Base-by-base conservation (phyloP, 2,888 invertebrate species). In the Pteria penguin region DNA sequence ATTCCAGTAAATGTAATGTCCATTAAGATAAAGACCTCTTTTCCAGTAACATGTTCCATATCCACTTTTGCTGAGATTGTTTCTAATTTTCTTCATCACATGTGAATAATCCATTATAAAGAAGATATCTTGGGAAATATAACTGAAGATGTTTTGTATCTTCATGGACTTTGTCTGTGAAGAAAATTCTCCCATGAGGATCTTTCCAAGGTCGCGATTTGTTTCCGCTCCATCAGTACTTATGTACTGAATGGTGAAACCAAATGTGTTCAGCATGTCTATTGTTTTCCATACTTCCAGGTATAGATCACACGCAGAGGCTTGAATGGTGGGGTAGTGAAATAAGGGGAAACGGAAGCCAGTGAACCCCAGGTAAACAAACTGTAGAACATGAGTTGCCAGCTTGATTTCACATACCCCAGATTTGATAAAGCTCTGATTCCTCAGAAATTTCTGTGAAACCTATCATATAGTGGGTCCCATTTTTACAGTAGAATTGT, bases 91-190 rank as follows among this genome's bases (percentile, higher is more conserved):
- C 29, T 75, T 75, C 52, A 75, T 58, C 2, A 70, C 29, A 57
- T 69, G 75, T 22, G 75, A 75, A 62, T 63, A 69, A 27, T 75
- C 75, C 75, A 75, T 75, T 22, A 75, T 75, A 26, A 75, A 70
- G 62, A 57, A 70, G 24, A 70, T 57, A 8, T 57, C 18, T 2
- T 68, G 22, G 27, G 32, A 3, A n/a, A 4, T 26, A 1, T 33
- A 18, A 5, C 24, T 52, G 52, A 66, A 73, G 5, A 73, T 66
- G 31, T 67, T 73, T 14, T 60, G 14, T 2, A 73, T 58, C 24
- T 52, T 73, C 61, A 67, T 67, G n/a, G 26, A 54, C 22, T 45
- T 67, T 61, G 52, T n/a, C 14, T 14, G 3, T 52, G 67, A 67
- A 5, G 33, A 36, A 36, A 66, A 66, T 29, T 65, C 66, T 0